Base-by-base conservation (phyloP, 2,797 vertebrate species). In the Phyllotis vaccarum region DNA sequence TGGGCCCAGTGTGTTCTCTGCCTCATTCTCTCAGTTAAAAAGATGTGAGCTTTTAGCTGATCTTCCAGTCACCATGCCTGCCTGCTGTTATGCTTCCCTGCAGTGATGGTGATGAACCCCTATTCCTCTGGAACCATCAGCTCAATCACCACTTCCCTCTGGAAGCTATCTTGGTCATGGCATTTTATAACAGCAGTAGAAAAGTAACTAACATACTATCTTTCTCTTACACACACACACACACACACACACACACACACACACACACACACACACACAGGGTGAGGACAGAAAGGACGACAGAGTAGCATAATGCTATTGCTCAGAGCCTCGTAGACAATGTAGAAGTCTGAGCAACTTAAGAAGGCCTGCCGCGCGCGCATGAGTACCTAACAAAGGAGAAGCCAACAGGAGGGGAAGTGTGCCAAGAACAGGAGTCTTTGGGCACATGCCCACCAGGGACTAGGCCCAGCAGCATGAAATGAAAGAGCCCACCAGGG, bases 401-500 rank as follows among this genome's bases (percentile, higher is more conserved):
- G 52, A 92, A 94, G 49, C 88, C 96, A 95, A 96, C 6, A 56
- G 97, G 96, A 96, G 96, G 90, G 96, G 49, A 96, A 97, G 79
- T 97, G 95, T 87, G 89, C 92, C 93, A 9, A 3, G 16, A 68
- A 86, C 58, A 68, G 86, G 64, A 19, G 43, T 86, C 66, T 98
- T 89, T 79, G 74, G 86, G 62, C 95, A 92, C 88, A 91, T 96
- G 94, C 34, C 90, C 94, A 87, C 93, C 66, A 83, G 90, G 93
- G 86, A 89, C 89, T 93, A 91, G 95, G 91, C 70, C 86, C 88
- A 70, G 90, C 49, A 27, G 34, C 46, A 97, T 74, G 89, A 96
- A 97, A 96, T 85, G 49, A 72, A 37, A 5, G 1, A 72, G 31
- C 91, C 95, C 40, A 0, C n/a, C 56, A 58, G 97, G 91, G 90